These are phyloP conservation scores for Tiphia femorata DNA, from an alignment of 2,888 invertebrate genomes.

Conservation along the genomic window DNA sequence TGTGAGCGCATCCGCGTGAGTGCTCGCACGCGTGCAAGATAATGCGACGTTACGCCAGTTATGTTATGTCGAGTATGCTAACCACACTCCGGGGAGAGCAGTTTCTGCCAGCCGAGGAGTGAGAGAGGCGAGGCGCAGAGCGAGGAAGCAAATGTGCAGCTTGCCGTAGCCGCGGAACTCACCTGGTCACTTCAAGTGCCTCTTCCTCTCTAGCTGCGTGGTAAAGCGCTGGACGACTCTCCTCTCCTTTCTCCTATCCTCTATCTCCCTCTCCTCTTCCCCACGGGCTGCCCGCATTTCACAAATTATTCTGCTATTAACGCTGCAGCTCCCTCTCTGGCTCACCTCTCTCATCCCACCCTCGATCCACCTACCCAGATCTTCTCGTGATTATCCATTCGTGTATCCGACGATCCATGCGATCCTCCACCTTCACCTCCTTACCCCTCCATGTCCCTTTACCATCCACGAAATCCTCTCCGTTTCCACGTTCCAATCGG, in stretches of 20 bases:
- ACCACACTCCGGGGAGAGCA: conserved; percentile 39
- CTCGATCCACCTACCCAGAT: too few relatives aligned
- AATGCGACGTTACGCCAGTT: conserved; percentile 54
- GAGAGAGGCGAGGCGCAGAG: not conserved
- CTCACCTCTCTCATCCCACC: not conserved
- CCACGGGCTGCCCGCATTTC: conserved; percentile 37
- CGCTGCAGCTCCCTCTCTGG: conserved; percentile 12
- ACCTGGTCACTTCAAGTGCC: conserved; percentile 18
- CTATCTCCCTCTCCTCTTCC: not conserved
- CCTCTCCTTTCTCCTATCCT: not conserved
- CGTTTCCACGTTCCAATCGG: not conserved
- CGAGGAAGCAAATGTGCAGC: conserved; percentile 9
- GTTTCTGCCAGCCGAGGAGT: conserved; percentile 1
- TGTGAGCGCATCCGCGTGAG: not conserved
- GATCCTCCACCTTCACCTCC: too few relatives aligned
- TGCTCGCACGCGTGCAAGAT: not conserved
- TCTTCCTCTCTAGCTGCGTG: not conserved
- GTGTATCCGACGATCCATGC: too few relatives aligned
- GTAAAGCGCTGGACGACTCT: conserved; percentile 2
- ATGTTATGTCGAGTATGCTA: conserved; percentile 53
- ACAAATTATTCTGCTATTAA: conserved; percentile 48
- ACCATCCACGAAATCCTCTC: not conserved
- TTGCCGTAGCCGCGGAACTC: conserved; percentile 30
- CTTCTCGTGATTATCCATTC: too few relatives aligned
- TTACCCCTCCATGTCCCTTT: not conserved